Base-by-base conservation (phyloP, 2,797 vertebrate species). In the Paguma larvata region DNA sequence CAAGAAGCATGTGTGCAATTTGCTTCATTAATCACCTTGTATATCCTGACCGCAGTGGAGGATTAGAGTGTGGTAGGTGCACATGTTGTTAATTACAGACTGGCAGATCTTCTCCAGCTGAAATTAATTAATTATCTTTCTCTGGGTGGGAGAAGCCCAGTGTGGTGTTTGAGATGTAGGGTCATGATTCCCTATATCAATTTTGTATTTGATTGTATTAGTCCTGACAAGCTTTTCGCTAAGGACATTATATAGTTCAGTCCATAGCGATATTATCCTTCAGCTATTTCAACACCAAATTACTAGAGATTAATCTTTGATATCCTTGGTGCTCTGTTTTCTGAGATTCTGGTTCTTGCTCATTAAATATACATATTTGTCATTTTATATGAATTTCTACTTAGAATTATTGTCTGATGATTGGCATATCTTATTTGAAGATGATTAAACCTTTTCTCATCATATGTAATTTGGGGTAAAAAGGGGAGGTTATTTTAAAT, bases 61-160 rank as follows among this genome's bases (percentile, higher is more conserved):
- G 83, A 93, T 87, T 95, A 97, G 19, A 51, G 88, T 75, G 62
- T 44, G 59, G 59, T 90, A 80, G 75, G 92, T 85, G 89, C 94
- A 82, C 89, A 14, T 93, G 95, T 93, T 98, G 95, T 98, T 98
- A 98, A 98, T 98, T 98, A 98, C 68, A 97, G 95, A 75, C 82
- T 95, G 93, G 46, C 97, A 95, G 97, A 97, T 73, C 93, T 97
- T 82, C 72, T 98, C 72, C 75, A 92, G 86, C 65, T 96, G 92
- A 98, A 98, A 98, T 98, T 97, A 98, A 98, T 98, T 98, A 98
- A 98, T 98, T 97, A 93, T 84, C 73, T 97, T 98, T 90, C 95
- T 97, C 96, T 89, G 89, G 88, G 91, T 97, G 51, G 83, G 78
- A 97, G 95, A 98, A 97, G 77, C 96, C 90, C 94, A 93, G 92